Conservation (phyloP, 2,888 invertebrate species). For the Steromphala cineraria region DNA sequence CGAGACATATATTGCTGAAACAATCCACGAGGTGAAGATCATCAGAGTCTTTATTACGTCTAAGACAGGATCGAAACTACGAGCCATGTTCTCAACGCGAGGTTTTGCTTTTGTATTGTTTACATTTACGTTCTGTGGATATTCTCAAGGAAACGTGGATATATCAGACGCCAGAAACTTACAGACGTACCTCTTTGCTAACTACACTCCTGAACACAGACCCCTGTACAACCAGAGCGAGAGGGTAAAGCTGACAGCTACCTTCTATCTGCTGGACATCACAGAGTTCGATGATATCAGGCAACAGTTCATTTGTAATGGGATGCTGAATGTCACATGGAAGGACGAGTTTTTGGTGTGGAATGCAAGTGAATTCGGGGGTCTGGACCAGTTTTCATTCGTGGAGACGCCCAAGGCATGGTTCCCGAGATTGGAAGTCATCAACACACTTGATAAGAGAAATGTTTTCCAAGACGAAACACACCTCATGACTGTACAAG, state of each 20-base stretch:
- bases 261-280: background rate
- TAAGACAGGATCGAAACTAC: too few species aligned
- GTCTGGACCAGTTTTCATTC: background rate
- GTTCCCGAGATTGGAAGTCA: background rate
- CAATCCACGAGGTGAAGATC: too few species aligned
- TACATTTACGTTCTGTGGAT: too few species aligned
- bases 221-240: constrained; percentile 2
- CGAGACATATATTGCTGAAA: too few species aligned
- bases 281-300: background rate
- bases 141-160: too few species aligned
- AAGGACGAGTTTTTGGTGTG: constrained; percentile 5
- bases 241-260: background rate
- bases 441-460: background rate
- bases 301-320: background rate
- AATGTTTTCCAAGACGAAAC: background rate
- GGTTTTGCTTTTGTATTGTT: too few species aligned
- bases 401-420: background rate
- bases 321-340: background rate
- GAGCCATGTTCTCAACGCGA: too few species aligned
- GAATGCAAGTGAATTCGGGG: background rate
- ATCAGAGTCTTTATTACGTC: too few species aligned
- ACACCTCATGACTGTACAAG: background rate
- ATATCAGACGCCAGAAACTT: background rate
- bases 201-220: background rate
- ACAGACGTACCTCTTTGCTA: background rate